Evolutionary conservation across 2,888 invertebrate genomes (phyloP).

Genomic region (Chelonus formosanus): DNA sequence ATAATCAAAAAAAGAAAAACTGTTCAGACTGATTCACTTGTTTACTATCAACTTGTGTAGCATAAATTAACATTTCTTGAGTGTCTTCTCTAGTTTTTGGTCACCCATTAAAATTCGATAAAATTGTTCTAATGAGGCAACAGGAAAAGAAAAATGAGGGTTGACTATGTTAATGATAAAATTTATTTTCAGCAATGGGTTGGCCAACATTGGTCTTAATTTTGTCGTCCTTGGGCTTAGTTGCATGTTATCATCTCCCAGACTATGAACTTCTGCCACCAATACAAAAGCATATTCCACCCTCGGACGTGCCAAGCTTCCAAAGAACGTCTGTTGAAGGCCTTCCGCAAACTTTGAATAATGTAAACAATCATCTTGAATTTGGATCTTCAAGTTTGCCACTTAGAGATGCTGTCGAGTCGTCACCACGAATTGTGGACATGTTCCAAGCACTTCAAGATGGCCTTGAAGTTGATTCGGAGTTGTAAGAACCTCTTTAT

Average conservation of each 20-base stretch:
- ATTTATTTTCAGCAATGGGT: constrained; percentile 44
- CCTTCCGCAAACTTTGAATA: neutral
- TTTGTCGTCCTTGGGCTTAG: constrained; percentile 46
- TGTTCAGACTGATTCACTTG: too few species aligned
- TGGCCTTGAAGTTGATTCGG: constrained; percentile 34
- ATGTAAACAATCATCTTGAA: constrained; percentile 42
- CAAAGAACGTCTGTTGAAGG: constrained; percentile 66
- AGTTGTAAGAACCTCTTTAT: constrained; percentile 30
- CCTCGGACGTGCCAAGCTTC: constrained; percentile 56
- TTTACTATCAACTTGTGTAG: too few species aligned
- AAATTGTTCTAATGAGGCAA: too few species aligned
- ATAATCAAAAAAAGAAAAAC: too few species aligned
- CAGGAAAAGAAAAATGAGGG: neutral
- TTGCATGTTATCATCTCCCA: constrained; percentile 52
- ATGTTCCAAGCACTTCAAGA: constrained; percentile 40
- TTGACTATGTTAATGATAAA: neutral
- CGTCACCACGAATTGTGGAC: constrained; percentile 47
- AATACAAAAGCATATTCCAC: constrained; percentile 42
- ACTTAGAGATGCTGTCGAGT: constrained; percentile 79
- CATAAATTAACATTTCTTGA: too few species aligned
- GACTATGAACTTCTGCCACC: constrained; percentile 47
- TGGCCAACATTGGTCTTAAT: constrained; percentile 47
- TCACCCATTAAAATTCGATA: too few species aligned
- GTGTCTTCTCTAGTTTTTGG: neutral
- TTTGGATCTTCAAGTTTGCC: constrained; percentile 69